Conservation (phyloP, 2,888 invertebrate genomes). For the Arrhopalites spinosus region DNA sequence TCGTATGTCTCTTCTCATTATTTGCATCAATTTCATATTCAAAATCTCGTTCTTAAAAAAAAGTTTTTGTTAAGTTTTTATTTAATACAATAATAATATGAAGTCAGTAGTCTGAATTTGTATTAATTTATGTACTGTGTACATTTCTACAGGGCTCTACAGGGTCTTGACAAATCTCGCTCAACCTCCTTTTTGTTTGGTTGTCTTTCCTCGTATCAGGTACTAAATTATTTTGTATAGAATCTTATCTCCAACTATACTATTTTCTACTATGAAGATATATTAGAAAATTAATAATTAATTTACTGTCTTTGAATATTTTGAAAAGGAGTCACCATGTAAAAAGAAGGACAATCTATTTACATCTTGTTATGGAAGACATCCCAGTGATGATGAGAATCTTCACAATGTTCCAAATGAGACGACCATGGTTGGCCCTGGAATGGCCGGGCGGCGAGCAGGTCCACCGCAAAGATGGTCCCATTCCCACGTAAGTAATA, state of each 20-base stretch:
- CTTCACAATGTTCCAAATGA: constrained; percentile 9
- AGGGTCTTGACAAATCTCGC: constrained; percentile 68
- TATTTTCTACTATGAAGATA: neutral
- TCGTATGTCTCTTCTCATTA: too few relatives aligned
- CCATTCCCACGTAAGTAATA: constrained; percentile 25
- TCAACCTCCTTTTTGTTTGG: constrained; percentile 73
- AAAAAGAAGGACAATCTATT: constrained; percentile 67
- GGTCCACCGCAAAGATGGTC: constrained; percentile 31
- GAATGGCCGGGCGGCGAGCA: neutral
- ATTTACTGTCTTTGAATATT: neutral
- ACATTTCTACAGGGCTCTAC: constrained; percentile 84
- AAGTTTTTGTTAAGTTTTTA: too few relatives aligned
- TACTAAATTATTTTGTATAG: constrained; percentile 41
- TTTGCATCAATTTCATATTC: too few relatives aligned
- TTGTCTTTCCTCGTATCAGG: constrained; percentile 70
- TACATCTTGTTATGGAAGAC: constrained; percentile 79
- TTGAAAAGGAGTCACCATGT: constrained; percentile 49
- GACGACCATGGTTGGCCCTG: neutral
- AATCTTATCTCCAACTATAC: neutral
- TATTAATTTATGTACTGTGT: too few relatives aligned
- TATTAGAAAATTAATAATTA: neutral
- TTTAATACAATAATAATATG: too few relatives aligned
- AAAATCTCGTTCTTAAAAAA: too few relatives aligned
- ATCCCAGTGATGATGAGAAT: constrained; percentile 82
- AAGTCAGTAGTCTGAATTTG: too few relatives aligned